These are phyloP conservation scores for Thymelicus lineola DNA, from an alignment of 2,888 invertebrate species.

Conservation along the genomic window DNA sequence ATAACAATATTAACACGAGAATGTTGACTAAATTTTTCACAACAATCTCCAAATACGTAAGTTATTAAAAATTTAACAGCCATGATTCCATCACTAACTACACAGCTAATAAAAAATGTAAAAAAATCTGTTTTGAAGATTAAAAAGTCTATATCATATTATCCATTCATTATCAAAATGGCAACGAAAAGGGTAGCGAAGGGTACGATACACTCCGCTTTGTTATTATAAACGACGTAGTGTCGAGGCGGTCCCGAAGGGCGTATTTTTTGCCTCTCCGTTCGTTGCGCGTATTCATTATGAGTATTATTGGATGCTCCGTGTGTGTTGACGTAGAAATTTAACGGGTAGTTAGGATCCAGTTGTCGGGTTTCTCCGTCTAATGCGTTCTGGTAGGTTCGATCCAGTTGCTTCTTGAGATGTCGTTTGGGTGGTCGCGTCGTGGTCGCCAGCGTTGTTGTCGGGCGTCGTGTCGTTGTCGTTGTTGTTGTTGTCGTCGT, in stretches of 20 bases:
- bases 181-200: conserved; percentile 38
- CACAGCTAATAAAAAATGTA: conserved; percentile 48
- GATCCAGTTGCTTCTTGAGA: conserved; percentile 71
- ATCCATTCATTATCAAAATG: conserved; percentile 40
- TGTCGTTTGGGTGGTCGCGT: conserved; percentile 71
- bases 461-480: conserved; percentile 63
- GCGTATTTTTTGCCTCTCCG: conserved; percentile 75
- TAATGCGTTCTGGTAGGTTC: conserved; percentile 68
- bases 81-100: conserved; percentile 78
- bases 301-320: conserved; percentile 62
- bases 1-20: conserved; percentile 67
- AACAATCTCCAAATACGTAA: conserved; percentile 72
- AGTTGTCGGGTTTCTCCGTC: conserved; percentile 69
- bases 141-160: conserved; percentile 51
- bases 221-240: conserved; percentile 64
- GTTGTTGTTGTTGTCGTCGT: conserved; percentile 73
- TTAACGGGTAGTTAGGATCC: conserved; percentile 71
- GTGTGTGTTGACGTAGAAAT: conserved; percentile 64
- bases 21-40: conserved; percentile 60
- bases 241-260: conserved; percentile 73
- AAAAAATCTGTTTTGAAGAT: conserved; percentile 39
- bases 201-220: conserved; percentile 39
- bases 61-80: conserved; percentile 79
- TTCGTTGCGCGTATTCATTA: conserved; percentile 73
- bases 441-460: conserved; percentile 62